Evolutionary conservation across 2,113 vertebrate species (phyloP).

Genomic region (Pelecanus crispus): DNA sequence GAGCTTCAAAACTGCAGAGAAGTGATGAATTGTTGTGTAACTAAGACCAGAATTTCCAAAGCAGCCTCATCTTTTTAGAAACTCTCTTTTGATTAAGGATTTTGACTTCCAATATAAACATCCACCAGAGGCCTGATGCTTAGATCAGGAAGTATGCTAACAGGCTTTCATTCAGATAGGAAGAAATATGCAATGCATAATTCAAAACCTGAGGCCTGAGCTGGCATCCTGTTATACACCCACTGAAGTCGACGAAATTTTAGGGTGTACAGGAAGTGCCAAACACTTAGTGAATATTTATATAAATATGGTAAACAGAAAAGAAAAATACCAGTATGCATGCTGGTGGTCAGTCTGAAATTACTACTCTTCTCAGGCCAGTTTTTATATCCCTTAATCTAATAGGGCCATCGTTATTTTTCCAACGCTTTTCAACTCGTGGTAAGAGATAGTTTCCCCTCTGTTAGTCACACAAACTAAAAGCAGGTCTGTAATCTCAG

Average conservation of each 20-base stretch:
- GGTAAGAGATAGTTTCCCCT: background rate
- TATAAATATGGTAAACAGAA: background rate
- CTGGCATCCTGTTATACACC: background rate
- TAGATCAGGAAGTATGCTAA: background rate
- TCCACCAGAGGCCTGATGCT: background rate
- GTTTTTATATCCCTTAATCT: background rate
- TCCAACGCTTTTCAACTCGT: background rate
- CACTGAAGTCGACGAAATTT: background rate
- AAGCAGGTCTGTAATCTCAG: conserved; percentile 1
- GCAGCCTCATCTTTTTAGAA: background rate
- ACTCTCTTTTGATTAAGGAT: background rate
- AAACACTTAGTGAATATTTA: background rate
- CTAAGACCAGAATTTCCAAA: conserved; percentile 9
- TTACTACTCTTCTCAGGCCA: background rate
- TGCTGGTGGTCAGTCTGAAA: background rate
- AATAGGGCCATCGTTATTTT: background rate
- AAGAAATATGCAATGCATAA: background rate
- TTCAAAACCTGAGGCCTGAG: background rate
- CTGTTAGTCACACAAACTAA: background rate
- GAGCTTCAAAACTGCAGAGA: background rate
- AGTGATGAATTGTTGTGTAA: background rate
- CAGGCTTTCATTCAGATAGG: background rate
- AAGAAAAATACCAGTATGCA: background rate
- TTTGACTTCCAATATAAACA: conserved; percentile 20
- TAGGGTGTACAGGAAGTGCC: background rate